Percentiles rank a stretch among this genome's conserved stretches.
phyloP scores from a whole-genome alignment of 64 coral and sea anemone species.

The Anthopleura sola region DNA sequence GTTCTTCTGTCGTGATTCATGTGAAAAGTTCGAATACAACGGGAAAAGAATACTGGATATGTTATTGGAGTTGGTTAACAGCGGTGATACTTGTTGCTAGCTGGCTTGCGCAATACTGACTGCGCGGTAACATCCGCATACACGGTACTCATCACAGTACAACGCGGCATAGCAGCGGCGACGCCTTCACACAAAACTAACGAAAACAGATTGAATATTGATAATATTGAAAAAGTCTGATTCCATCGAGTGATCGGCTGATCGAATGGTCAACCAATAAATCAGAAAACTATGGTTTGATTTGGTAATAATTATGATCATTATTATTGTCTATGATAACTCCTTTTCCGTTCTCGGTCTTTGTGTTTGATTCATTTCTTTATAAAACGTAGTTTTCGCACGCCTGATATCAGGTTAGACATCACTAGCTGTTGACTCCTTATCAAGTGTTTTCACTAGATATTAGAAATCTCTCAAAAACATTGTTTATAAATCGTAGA shows the following conservation, averaged over 20 bases:
- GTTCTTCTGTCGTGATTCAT: neutral
- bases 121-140: neutral
- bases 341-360: neutral
- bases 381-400: neutral
- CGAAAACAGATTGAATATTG: neutral
- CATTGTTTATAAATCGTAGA: neutral
- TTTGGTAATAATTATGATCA: neutral
- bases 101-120: neutral
- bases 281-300: neutral
- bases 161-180: neutral
- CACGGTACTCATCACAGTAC: neutral
- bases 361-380: neutral
- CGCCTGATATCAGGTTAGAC: neutral
- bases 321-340: neutral
- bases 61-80: no score
- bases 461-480: neutral
- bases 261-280: neutral
- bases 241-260: neutral
- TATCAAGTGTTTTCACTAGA: neutral
- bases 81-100: no score
- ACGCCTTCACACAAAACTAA: neutral
- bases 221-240: neutral
- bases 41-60: no score
- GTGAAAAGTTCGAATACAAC: no score
- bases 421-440: neutral